These are phyloP conservation scores for Virgularia gustaviana DNA, from an alignment of 92 coral and sea anemone genomes.

Conservation along the genomic window DNA sequence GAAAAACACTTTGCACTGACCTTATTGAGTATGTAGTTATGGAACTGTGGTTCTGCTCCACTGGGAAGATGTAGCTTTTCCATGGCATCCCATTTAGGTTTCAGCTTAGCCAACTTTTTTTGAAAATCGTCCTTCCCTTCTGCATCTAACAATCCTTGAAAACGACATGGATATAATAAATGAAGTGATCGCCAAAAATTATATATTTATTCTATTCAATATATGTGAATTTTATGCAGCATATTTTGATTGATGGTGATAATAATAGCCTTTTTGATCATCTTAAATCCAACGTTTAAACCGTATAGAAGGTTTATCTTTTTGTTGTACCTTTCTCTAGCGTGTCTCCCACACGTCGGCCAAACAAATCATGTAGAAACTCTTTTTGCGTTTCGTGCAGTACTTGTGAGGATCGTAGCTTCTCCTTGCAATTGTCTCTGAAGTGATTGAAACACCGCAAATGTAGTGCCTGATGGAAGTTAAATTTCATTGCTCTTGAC, in stretches of 20 bases:
- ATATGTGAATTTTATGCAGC: too few relatives aligned
- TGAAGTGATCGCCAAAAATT: too few relatives aligned
- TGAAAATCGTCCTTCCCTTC: conserved; percentile 43
- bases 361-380: conserved; percentile 22
- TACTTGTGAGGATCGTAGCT: conserved; percentile 26
- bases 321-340: not conserved
- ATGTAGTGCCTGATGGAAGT: conserved; percentile 55
- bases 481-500: conserved; percentile 42
- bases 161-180: not conserved
- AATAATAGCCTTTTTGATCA: not conserved
- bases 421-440: conserved; percentile 52
- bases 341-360: conserved; percentile 3
- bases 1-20: conserved; percentile 21
- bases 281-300: not conserved
- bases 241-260: too few relatives aligned
- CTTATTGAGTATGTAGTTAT: conserved; percentile 44
- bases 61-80: conserved; percentile 35
- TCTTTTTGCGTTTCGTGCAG: conserved; percentile 39
- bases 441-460: conserved; percentile 54
- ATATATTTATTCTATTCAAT: too few relatives aligned
- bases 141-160: conserved; percentile 50
- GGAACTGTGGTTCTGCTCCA: conserved; percentile 29
- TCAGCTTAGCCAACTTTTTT: conserved; percentile 33
- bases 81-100: conserved; percentile 43
- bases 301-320: not conserved